A percentile compares a stretch with the other conserved stretches of the same genome.
phyloP scores from a whole-genome alignment of 2,113 vertebrate species.

The Barnardius zonarius region DNA sequence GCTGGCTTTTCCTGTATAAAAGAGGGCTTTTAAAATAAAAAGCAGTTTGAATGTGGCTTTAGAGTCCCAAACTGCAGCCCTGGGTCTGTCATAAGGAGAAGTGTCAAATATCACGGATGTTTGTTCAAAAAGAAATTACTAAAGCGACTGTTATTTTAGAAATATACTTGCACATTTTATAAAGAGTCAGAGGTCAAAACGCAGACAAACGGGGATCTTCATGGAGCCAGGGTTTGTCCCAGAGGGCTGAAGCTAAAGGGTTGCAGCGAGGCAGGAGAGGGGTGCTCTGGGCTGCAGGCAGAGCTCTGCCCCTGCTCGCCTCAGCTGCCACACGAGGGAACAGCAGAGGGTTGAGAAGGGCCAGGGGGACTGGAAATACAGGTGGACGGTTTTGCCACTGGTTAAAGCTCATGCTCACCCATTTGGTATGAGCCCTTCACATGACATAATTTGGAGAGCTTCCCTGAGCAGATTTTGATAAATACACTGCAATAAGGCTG shows the following conservation, averaged over 20 bases:
- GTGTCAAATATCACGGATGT: neutral
- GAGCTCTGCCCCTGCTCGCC: neutral
- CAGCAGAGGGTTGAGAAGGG: too few relatives aligned
- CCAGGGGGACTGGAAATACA: neutral
- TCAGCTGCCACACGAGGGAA: rapidly evolving
- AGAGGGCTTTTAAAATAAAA: neutral
- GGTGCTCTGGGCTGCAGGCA: neutral
- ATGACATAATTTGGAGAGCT: neutral
- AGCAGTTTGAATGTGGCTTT: neutral
- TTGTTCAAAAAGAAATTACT: neutral
- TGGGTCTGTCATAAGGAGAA: neutral
- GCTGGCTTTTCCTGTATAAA: neutral
- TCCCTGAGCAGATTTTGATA: neutral
- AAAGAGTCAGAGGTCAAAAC: neutral
- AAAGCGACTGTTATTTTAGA: neutral
- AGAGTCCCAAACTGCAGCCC: neutral
- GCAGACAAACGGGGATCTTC: rapidly evolving
- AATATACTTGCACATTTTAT: neutral
- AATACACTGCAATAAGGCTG: neutral
- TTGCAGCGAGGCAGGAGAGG: neutral
- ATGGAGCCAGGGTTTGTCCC: neutral
- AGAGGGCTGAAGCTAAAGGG: neutral
- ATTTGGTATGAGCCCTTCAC: neutral
- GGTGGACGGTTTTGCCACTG: neutral
- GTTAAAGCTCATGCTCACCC: neutral